Base-by-base conservation (phyloP, 2,888 invertebrate genomes). In the Hoplodrina blanda region DNA sequence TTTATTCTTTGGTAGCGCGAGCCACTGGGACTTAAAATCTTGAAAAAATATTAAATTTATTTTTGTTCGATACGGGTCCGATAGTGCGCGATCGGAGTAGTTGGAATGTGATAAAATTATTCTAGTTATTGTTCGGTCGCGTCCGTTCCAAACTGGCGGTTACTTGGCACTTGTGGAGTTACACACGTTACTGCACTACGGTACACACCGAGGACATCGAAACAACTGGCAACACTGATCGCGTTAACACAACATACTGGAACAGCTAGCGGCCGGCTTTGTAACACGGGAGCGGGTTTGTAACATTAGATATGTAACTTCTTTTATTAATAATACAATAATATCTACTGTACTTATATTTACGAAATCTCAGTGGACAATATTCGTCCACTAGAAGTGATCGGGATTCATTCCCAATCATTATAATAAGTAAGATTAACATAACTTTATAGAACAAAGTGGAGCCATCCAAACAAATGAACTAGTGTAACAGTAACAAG, bases 1-100 rank as follows among this genome's bases (percentile, higher is more conserved):
- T 92, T 91, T 92, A 94, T 89, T 96, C 95, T 96, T 96, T 96
- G 95, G 95, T 96, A 94, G 95, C 92, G 90, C 93, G 92, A 93
- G 93, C 92, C 92, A 88, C 90, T 83, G 85, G 89, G 89, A 89
- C 89, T 87, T 85, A 81, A 82, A 80, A 81, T 74, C 81, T 84
- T 88, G 89, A 84, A 87, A 90, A 90, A 91, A 91, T 88, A 90
- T 87, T 70, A 81, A 56, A 66, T 82, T 81, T 80, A 71, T 82
- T 79, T 83, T 80, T 84, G 80, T 77, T 82, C 76, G 85, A 84
- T 83, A 83, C 84, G 81, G 85, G 85, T 86, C 85, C 73, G 78
- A 79, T 85, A 90, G 91, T 75, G 65, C 63, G 73, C 64, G 59
- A 68, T 76, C 83, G 79, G 93, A 92, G 92, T 92, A 91, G 70